A percentile compares a stretch with the other conserved stretches of the same genome.
phyloP scores from a whole-genome alignment of 2,888 invertebrate genomes.

The Xestobium rufovillosum region DNA sequence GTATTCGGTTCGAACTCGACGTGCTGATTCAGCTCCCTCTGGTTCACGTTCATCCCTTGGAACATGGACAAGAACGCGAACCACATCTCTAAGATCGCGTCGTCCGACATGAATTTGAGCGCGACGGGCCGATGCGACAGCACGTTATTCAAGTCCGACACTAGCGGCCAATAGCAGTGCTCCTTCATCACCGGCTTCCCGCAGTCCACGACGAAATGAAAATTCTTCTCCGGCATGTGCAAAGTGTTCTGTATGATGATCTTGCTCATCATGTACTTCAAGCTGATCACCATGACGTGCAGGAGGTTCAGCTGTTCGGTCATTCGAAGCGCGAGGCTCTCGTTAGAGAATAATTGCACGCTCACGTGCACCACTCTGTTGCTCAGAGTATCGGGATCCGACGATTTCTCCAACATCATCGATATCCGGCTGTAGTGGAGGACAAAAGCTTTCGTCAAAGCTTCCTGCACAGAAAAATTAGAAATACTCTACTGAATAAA shows the following conservation, averaged over 20 bases:
- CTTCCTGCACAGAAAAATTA: conserved; percentile 55
- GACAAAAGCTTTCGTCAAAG: conserved; percentile 89
- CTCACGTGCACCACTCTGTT: conserved; percentile 97
- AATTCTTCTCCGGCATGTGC: conserved; percentile 72
- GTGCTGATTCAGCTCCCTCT: conserved; percentile 81
- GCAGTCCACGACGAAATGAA: conserved; percentile 90
- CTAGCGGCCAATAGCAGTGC: conserved; percentile 97
- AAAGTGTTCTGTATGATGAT: conserved; percentile 81
- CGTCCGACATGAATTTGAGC: conserved; percentile 79
- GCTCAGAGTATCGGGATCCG: conserved; percentile 84
- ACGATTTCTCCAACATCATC: conserved; percentile 76
- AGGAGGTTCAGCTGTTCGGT: conserved; percentile 82
- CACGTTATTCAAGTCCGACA: conserved; percentile 94
- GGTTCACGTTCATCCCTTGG: conserved; percentile 96
- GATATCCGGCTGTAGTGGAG: conserved; percentile 94
- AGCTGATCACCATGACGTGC: conserved; percentile 86
- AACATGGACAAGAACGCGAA: conserved; percentile 89
- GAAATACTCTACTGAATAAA: conserved; percentile 8
- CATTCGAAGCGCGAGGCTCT: conserved; percentile 83
- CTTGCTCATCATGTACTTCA: conserved; percentile 89
- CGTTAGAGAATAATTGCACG: conserved; percentile 93
- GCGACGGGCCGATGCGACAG: conserved; percentile 90
- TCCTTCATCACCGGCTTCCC: conserved; percentile 89
- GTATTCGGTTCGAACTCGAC: conserved; percentile 96
- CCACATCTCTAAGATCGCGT: conserved; percentile 90